Evolutionary conservation across 1,140 invertebrate species (phyloP), one percentile per base, ranked within the genome.

Genomic region (Harlomillsia oculata): DNA sequence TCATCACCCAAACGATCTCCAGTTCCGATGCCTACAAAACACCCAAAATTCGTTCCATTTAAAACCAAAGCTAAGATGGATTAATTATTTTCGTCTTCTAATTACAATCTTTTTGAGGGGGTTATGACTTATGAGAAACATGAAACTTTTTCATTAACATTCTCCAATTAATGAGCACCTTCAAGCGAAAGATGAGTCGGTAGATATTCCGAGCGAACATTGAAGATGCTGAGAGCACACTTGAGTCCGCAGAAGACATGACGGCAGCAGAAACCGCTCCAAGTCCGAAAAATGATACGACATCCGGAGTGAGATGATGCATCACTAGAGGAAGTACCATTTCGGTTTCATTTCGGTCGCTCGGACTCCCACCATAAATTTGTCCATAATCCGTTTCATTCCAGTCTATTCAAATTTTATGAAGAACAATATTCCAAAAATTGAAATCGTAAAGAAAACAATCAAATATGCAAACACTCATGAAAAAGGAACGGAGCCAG

Each of bases 121-220:
- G n/a, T n/a, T n/a, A n/a, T n/a, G n/a, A n/a, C n/a, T n/a, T n/a
- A n/a, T n/a, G n/a, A n/a, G n/a, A n/a, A n/a, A n/a, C n/a, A n/a
- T n/a, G n/a, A n/a, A n/a, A n/a, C n/a, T n/a, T n/a, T n/a, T n/a
- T n/a, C n/a, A n/a, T n/a, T n/a, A 52, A 28, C 11, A 26, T 11
- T 25, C 5, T 5, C 26, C 25, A 44, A 45, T 16, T 11, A 45
- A 26, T 3, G 2, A 6, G 11, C 21, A 45, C 18, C 53, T 71
- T 70, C 55, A 80, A 81, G 60, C 82, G 71, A 62, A 87, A 78
- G 2, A 83, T 78, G 16, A 82, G 69, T 68, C 83, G 83, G 69
- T 86, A 87, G 41, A 88, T 78, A 69, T 89, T 89, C 55, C 83
- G 76, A n/a, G 85, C 80, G 71, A 87, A 87, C 82, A 88, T 84